Percentiles rank a stretch among this genome's conserved stretches.
phyloP scores from a whole-genome alignment of 2,113 vertebrate genomes.

The Etheostoma cragini region DNA sequence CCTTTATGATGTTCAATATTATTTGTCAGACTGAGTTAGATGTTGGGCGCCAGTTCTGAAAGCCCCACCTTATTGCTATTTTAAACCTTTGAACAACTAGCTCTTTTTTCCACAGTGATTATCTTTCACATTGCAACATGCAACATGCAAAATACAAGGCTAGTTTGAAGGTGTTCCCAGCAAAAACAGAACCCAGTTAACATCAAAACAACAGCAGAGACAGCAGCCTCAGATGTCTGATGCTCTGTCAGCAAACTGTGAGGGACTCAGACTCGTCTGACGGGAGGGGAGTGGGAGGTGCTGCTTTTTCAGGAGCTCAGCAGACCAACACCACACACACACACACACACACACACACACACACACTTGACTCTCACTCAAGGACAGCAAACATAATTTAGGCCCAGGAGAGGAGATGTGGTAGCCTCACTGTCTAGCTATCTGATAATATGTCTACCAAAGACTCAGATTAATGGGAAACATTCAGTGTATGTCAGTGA shows the following conservation, averaged over 20 bases:
- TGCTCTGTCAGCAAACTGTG: constrained; percentile 65
- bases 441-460: constrained; percentile 67
- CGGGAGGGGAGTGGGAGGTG: constrained; percentile 9
- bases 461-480: constrained; percentile 62
- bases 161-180: constrained; percentile 11
- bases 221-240: constrained; percentile 20
- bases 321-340: constrained; percentile 25
- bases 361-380: constrained; percentile 64
- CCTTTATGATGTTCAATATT: constrained; percentile 26
- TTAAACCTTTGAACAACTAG: neutral
- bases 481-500: constrained; percentile 67
- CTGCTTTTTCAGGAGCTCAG: constrained; percentile 44
- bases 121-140: neutral
- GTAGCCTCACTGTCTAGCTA: constrained; percentile 51
- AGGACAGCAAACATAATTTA: constrained; percentile 67
- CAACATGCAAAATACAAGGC: neutral
- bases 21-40: constrained; percentile 10
- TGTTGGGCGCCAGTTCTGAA: neutral
- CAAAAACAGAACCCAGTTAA: constrained; percentile 33
- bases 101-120: neutral
- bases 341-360: constrained; percentile 11
- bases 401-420: constrained; percentile 31
- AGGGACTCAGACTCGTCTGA: constrained; percentile 38
- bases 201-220: constrained; percentile 58
- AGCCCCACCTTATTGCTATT: neutral